Evolutionary conservation across 2,888 invertebrate species (phyloP), one percentile per base, ranked within the genome.

Genomic region (Ochlodes sylvanus): DNA sequence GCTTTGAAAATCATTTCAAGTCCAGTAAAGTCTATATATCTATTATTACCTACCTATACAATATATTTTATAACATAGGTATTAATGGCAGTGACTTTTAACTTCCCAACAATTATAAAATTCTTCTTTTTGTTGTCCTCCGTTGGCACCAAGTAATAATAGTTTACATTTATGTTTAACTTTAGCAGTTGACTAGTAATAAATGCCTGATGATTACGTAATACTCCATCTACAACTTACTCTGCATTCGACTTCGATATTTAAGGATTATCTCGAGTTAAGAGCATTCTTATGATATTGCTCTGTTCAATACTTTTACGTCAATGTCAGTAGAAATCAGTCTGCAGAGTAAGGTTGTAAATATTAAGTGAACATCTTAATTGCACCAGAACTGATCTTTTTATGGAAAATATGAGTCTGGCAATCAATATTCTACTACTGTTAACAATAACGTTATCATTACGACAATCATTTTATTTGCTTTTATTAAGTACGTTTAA

Each of bases 151-250:
- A 42, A 34, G 56, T 44, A 56, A 21, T 14, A 42, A 69, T 68
- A 60, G 71, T 65, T 74, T 70, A 71, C 74, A 74, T 70, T 70
- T 69, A 70, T 71, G 60, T 56, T 63, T 52, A 55, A 62, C 54
- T 67, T 60, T 42, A 27, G 19, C 42, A 52, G 64, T 56, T 69
- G 65, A 61, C 64, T 64, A 71, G 63, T 64, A 55, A 64, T 54
- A 69, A 64, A 65, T 69, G 68, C 60, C 38, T 19, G 60, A 54
- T 60, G 58, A 42, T 52, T 42, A 38, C 42, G 19, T 19, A 4
- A 57, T 21, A 55, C 7, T 44, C 19, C 7, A 21, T 34, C 14
- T 12, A 52, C 34, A 58, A 21, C n/a, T 7, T 52, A 54, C 42
- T 61, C 54, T 67, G 32, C 60, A 44, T 47, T 44, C 42, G 67